A percentile compares a stretch with the other conserved stretches of the same genome.
phyloP scores from a whole-genome alignment of 2,113 vertebrate species.

The Gnathonemus longibarbis region DNA sequence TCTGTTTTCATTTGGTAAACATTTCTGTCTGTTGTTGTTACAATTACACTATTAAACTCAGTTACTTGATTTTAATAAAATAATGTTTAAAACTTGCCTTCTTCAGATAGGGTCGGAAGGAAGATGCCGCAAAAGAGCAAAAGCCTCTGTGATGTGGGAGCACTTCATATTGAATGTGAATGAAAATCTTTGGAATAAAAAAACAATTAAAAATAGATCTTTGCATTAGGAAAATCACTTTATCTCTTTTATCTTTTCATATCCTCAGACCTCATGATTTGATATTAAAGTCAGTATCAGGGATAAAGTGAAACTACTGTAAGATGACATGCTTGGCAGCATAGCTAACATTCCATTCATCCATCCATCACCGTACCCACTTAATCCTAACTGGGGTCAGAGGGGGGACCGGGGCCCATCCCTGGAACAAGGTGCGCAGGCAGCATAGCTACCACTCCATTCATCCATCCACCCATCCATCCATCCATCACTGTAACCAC shows the following conservation, averaged over 20 bases:
- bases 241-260: neutral
- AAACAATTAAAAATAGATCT: neutral
- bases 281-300: neutral
- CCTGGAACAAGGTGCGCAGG: accelerated
- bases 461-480: too few relatives aligned
- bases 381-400: too few relatives aligned
- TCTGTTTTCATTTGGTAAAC: neutral
- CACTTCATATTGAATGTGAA: neutral
- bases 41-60: neutral
- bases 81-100: neutral
- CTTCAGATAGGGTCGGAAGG: neutral
- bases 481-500: too few relatives aligned
- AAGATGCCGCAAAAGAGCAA: neutral
- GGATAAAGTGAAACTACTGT: neutral
- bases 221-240: neutral
- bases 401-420: too few relatives aligned
- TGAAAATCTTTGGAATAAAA: neutral
- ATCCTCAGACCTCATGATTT: neutral
- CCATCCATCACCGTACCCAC: too few relatives aligned
- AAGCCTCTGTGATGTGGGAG: neutral
- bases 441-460: too few relatives aligned
- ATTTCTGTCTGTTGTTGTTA: neutral
- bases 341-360: neutral
- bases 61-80: neutral
- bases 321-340: neutral